Percentiles rank a stretch among this genome's conserved stretches.
Evolutionary conservation across 2,113 vertebrate genomes (phyloP).

Genomic region (Xerus inauris): DNA sequence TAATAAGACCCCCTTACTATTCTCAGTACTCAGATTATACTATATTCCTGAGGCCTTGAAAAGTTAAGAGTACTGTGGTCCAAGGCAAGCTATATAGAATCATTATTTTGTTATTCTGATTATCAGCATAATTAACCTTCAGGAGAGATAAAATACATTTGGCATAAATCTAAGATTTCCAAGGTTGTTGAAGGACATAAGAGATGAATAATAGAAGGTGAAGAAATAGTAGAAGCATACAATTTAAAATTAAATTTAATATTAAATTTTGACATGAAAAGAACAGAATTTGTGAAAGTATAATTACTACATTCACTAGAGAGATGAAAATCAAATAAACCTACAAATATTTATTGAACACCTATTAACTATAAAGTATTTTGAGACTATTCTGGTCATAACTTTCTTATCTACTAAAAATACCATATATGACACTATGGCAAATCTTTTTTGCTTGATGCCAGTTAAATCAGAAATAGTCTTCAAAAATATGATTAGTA

Average conservation of each 20-base stretch:
- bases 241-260: not conserved
- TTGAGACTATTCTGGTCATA: not conserved
- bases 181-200: not conserved
- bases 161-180: constrained; percentile 18
- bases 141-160: not conserved
- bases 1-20: not conserved
- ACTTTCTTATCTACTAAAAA: not conserved
- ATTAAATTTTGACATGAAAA: constrained; percentile 54
- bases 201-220: not conserved
- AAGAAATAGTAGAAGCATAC: not conserved
- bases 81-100: not conserved
- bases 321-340: constrained; percentile 50
- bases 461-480: constrained; percentile 28
- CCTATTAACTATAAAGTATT: not conserved
- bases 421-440: not conserved
- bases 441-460: not conserved
- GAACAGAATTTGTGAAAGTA: constrained; percentile 21
- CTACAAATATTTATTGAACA: constrained; percentile 18
- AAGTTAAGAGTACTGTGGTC: not conserved
- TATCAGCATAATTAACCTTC: not conserved
- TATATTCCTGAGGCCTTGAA: not conserved
- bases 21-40: not conserved
- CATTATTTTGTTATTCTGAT: not conserved
- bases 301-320: not conserved
- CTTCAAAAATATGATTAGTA: not conserved